A percentile compares a stretch with the other conserved stretches of the same genome.
Conservation (phyloP, 2,888 invertebrate species). For the Stenoptilia bipunctidactyla region DNA sequence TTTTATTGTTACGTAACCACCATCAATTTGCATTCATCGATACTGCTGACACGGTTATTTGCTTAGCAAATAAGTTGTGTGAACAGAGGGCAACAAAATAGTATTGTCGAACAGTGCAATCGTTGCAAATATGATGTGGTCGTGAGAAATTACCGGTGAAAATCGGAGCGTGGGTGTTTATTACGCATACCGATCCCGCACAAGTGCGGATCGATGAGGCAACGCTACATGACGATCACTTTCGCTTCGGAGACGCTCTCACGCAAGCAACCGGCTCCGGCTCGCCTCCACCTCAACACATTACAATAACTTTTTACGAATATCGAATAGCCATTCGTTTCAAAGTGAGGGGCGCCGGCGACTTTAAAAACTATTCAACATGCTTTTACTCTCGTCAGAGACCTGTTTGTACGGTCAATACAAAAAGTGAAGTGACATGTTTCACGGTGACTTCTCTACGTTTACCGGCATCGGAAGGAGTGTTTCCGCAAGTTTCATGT, state of each 20-base stretch:
- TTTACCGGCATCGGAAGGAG: too few species aligned
- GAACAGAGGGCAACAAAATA: slow-evolving; percentile 27
- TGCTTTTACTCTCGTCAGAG: too few species aligned
- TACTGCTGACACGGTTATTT: slow-evolving; percentile 22
- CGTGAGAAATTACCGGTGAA: slow-evolving; percentile 51
- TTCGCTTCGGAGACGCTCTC: slow-evolving; percentile 41
- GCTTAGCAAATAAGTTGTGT: slow-evolving; percentile 36
- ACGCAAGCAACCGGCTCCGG: slow-evolving; percentile 14
- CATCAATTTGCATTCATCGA: slow-evolving; percentile 30
- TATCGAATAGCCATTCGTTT: too few species aligned
- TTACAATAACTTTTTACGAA: background rate
- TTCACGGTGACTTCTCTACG: too few species aligned
- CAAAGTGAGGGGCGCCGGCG: too few species aligned
- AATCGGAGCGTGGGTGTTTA: slow-evolving; percentile 60
- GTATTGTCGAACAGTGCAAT: slow-evolving; percentile 35
- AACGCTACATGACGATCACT: slow-evolving; percentile 46
- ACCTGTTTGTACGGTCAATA: too few species aligned
- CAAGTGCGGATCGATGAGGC: slow-evolving; percentile 52
- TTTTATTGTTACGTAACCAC: slow-evolving; percentile 27
- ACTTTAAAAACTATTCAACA: too few species aligned
- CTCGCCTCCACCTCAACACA: slow-evolving; percentile 1
- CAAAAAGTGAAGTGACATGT: too few species aligned
- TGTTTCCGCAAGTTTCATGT: too few species aligned
- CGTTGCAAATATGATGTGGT: slow-evolving; percentile 39
- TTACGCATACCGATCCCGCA: slow-evolving; percentile 43